phyloP scores from a whole-genome alignment of 2,113 vertebrate species.

The Percina caprodes region DNA sequence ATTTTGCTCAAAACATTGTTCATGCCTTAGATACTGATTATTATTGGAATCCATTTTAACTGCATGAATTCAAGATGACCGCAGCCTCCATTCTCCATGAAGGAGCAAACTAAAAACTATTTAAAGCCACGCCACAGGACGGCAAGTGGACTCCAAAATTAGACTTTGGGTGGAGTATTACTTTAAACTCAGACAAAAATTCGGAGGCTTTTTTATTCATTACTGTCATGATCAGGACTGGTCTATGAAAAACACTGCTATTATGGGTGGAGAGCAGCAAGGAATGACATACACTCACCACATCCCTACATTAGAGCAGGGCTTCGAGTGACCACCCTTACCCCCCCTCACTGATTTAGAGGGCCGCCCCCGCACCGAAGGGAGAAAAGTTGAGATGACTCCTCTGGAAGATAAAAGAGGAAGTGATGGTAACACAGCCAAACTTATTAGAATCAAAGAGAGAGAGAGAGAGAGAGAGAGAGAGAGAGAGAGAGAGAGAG shows the following conservation, averaged over 20 bases:
- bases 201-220: conserved; percentile 4
- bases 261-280: conserved; percentile 40
- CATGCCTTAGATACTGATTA: neutral
- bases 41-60: neutral
- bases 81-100: neutral
- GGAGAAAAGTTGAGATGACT: conserved; percentile 88
- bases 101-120: conserved; percentile 1
- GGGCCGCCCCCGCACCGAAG: conserved; percentile 85
- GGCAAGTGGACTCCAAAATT: conserved; percentile 3
- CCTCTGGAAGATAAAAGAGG: conserved; percentile 82
- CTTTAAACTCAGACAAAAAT: conserved; percentile 18
- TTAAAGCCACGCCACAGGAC: conserved; percentile 8
- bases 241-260: conserved; percentile 71
- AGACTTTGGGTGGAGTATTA: conserved; percentile 18
- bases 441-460: conserved; percentile 34
- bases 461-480: too few relatives aligned
- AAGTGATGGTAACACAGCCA: conserved; percentile 58
- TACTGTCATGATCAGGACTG: neutral
- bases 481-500: too few relatives aligned
- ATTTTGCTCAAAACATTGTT: conserved; percentile 8
- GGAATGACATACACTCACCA: conserved; percentile 81
- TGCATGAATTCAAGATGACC: neutral
- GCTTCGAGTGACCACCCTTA: conserved; percentile 57
- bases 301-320: conserved; percentile 71
- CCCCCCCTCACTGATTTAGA: conserved; percentile 76